phyloP scores from a whole-genome alignment of 2,888 invertebrate species.

The Eupithecia exiguata region DNA sequence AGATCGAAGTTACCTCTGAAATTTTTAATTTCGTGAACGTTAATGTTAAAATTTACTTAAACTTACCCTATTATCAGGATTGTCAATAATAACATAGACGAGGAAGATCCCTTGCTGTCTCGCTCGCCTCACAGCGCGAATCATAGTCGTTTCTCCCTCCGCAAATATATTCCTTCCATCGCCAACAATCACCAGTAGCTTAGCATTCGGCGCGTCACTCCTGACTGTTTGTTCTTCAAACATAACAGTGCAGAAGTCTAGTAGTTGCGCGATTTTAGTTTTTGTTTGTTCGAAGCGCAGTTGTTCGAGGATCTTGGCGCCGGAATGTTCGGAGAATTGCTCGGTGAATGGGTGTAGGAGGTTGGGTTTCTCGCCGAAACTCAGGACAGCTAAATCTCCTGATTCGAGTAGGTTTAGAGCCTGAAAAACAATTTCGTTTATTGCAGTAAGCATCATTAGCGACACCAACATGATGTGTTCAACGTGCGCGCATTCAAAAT shows the following conservation, averaged over 20 bases:
- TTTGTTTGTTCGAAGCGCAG: slow-evolving; percentile 95
- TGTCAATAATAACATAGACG: slow-evolving; percentile 98
- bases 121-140: slow-evolving; percentile 90
- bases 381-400: slow-evolving; percentile 95
- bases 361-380: slow-evolving; percentile 93
- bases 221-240: slow-evolving; percentile 75
- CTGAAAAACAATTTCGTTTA: slow-evolving; percentile 59
- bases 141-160: slow-evolving; percentile 91
- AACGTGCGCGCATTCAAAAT: too few relatives aligned
- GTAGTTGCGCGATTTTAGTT: slow-evolving; percentile 92
- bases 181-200: slow-evolving; percentile 95
- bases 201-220: slow-evolving; percentile 87
- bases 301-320: slow-evolving; percentile 90
- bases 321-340: slow-evolving; percentile 93
- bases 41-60: too few relatives aligned
- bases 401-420: slow-evolving; percentile 96
- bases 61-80: slow-evolving; percentile 92
- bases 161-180: slow-evolving; percentile 97
- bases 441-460: too few relatives aligned
- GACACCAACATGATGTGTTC: too few relatives aligned
- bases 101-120: slow-evolving; percentile 93
- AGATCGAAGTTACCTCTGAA: too few relatives aligned
- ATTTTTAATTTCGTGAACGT: too few relatives aligned
- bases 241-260: slow-evolving; percentile 89
- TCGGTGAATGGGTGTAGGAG: slow-evolving; percentile 95